These are phyloP conservation scores for Oedothorax gibbosus DNA, from an alignment of 1,140 invertebrate genomes.

Conservation along the genomic window DNA sequence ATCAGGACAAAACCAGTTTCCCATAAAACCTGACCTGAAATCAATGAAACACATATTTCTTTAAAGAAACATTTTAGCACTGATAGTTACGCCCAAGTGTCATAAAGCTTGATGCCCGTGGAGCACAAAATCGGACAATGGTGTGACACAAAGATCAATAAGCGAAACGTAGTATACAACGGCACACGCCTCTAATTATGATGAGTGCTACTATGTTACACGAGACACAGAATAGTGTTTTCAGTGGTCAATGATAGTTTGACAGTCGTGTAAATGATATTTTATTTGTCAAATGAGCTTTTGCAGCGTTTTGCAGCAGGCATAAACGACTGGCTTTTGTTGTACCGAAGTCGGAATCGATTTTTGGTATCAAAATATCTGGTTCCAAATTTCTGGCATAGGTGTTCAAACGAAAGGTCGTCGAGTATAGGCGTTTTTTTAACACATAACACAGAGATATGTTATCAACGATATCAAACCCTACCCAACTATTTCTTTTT, in stretches of 20 bases:
- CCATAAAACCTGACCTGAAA: constrained; percentile 6
- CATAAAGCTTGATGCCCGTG: constrained; percentile 5
- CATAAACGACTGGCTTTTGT: too few relatives aligned
- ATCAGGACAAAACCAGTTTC: too few relatives aligned
- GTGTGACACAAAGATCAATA: constrained; percentile 27
- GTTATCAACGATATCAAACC: too few relatives aligned
- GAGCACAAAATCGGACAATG: not conserved
- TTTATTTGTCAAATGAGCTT: too few relatives aligned
- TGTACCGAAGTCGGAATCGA: too few relatives aligned
- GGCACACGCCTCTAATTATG: constrained; percentile 41
- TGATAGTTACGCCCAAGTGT: constrained; percentile 41
- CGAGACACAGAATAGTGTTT: not conserved
- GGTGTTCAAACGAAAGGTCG: too few relatives aligned
- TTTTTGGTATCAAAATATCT: too few relatives aligned
- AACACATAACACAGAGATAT: too few relatives aligned
- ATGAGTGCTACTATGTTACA: constrained; percentile 27
- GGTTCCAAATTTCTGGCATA: too few relatives aligned
- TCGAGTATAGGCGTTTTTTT: too few relatives aligned
- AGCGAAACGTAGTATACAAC: not conserved
- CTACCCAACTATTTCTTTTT: too few relatives aligned
- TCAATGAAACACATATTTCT: constrained; percentile 19
- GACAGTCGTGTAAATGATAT: not conserved
- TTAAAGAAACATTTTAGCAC: not conserved
- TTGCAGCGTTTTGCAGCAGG: too few relatives aligned
- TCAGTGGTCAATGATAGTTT: not conserved